These are phyloP conservation scores for Dreissena rostriformis DNA, from an alignment of 1,140 invertebrate species.

Conservation along the genomic window DNA sequence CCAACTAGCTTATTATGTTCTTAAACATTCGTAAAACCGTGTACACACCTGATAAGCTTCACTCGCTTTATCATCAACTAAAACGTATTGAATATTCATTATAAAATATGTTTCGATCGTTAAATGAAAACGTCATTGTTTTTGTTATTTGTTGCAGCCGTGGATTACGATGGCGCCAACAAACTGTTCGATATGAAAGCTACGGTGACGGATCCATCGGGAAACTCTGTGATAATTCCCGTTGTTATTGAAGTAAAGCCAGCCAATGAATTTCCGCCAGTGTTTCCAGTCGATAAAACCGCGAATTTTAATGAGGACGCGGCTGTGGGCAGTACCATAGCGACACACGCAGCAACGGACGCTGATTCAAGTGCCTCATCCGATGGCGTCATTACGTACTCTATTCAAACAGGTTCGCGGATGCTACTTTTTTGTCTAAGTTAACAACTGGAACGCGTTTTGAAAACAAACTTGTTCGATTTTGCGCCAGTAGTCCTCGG, in stretches of 20 bases:
- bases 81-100: no score
- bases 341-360: constrained; percentile 64
- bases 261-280: constrained; percentile 61
- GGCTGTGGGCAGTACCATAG: constrained; percentile 35
- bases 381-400: constrained; percentile 57
- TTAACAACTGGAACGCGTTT: no score
- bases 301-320: constrained; percentile 54
- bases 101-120: no score
- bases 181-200: constrained; percentile 59
- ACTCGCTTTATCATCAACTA: no score
- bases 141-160: constrained; percentile 18
- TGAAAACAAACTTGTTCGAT: no score
- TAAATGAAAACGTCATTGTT: no score
- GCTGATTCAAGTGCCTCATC: constrained; percentile 45
- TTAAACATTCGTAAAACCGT: no score
- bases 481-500: no score
- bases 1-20: no score
- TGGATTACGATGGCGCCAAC: constrained; percentile 66
- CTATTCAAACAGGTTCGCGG: constrained; percentile 57
- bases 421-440: background rate
- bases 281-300: constrained; percentile 38
- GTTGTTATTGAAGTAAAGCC: constrained; percentile 55
- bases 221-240: constrained; percentile 45
- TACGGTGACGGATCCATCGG: constrained; percentile 50
- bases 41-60: no score